phyloP scores from a whole-genome alignment of 1,140 invertebrate species.

The Oscheius sp. region DNA sequence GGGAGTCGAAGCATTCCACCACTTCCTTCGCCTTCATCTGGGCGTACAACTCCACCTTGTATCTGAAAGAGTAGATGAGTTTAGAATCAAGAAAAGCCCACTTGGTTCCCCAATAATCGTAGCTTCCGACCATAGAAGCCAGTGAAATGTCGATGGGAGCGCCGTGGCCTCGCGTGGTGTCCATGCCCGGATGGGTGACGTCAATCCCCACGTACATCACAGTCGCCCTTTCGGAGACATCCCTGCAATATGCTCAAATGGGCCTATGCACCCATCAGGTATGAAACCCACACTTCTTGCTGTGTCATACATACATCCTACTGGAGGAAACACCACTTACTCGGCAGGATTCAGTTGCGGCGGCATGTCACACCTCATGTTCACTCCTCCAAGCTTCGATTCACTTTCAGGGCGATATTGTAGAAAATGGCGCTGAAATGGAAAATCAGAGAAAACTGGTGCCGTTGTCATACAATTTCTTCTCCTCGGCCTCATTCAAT shows the following conservation, averaged over 20 bases:
- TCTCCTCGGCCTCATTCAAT: background rate
- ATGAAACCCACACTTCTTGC: background rate
- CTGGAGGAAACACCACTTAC: background rate
- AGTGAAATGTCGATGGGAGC: background rate
- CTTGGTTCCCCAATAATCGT: background rate
- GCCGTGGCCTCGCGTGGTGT: background rate
- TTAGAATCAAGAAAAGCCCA: background rate
- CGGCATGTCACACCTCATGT: background rate
- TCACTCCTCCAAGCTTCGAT: conserved; percentile 5
- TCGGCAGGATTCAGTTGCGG: background rate
- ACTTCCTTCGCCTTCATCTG: conserved; percentile 16
- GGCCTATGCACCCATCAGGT: background rate
- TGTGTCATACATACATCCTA: background rate
- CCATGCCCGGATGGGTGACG: conserved; percentile 6
- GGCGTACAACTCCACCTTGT: background rate
- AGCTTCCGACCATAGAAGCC: conserved; percentile 8
- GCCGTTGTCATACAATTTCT: background rate
- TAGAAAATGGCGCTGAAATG: conserved; percentile 18
- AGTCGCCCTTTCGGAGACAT: background rate
- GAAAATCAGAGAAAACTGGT: background rate
- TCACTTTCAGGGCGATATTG: conserved; percentile 6
- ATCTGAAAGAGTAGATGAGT: background rate
- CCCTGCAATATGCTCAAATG: background rate
- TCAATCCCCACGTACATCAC: conserved; percentile 20
- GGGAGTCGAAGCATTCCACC: conserved; percentile 7